Evolutionary conservation across 2,797 vertebrate species (phyloP).

Genomic region (Florisuga fusca): DNA sequence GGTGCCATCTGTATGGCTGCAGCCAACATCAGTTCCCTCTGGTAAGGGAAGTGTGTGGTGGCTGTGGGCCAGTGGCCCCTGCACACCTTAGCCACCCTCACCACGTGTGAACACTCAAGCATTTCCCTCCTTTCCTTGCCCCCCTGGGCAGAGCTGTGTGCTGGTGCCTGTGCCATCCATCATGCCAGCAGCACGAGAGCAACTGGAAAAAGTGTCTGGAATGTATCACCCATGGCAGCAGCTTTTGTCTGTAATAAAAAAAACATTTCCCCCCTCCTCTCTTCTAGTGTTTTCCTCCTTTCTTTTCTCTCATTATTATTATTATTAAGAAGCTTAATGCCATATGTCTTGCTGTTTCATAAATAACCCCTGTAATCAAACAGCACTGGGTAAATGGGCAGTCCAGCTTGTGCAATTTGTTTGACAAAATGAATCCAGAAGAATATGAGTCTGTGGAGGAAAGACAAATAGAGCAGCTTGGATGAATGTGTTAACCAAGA

Average conservation of each 20-base stretch:
- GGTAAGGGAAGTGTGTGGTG: background rate
- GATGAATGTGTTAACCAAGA: slow-evolving; percentile 67
- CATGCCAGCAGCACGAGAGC: background rate
- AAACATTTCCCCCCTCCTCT: background rate
- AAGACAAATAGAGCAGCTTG: slow-evolving; percentile 63
- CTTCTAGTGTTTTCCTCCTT: background rate
- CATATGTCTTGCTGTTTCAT: slow-evolving; percentile 57
- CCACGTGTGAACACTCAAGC: rapidly evolving
- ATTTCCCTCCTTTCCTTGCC: background rate
- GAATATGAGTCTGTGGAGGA: slow-evolving; percentile 53
- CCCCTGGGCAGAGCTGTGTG: background rate
- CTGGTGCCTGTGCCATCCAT: background rate
- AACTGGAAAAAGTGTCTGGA: slow-evolving; percentile 34
- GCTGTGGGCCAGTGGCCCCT: background rate
- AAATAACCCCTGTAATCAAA: slow-evolving; percentile 66
- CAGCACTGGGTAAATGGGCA: slow-evolving; percentile 57
- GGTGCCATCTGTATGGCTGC: rapidly evolving
- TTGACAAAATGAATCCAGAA: slow-evolving; percentile 64
- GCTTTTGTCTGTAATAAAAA: slow-evolving; percentile 55
- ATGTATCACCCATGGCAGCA: slow-evolving; percentile 48
- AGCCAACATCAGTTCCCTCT: background rate
- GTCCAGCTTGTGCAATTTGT: slow-evolving; percentile 52
- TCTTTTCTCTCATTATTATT: slow-evolving; percentile 35
- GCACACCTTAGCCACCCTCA: background rate
- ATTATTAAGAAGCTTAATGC: slow-evolving; percentile 63